phyloP scores from a whole-genome alignment of 1,140 invertebrate genomes.

The Pseudomyrmex flavicornis region DNA sequence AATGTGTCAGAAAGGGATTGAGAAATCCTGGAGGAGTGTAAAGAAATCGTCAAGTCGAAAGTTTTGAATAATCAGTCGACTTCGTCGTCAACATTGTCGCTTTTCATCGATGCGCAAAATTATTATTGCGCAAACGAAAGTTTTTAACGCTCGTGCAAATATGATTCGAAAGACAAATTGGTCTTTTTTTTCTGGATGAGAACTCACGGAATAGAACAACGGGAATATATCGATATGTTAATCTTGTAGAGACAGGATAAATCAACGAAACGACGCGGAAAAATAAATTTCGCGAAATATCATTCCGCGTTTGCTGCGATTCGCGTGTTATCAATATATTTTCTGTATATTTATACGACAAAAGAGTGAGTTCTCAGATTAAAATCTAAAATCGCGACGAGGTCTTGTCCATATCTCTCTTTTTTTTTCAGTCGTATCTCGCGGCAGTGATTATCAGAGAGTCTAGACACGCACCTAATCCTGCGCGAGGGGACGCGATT shows the following conservation, averaged over 20 bases:
- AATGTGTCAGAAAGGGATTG: background rate
- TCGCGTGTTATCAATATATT: background rate
- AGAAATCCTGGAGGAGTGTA: slow-evolving; percentile 18
- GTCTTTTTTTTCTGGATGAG: background rate
- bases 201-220: background rate
- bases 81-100: background rate
- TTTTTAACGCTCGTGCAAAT: slow-evolving; percentile 69
- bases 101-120: slow-evolving; percentile 56
- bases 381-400: slow-evolving; percentile 6
- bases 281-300: slow-evolving; percentile 10
- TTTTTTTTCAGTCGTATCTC: slow-evolving; percentile 20
- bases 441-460: slow-evolving; percentile 39
- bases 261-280: background rate
- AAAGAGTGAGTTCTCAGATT: background rate
- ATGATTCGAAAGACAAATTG: slow-evolving; percentile 51
- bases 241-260: background rate
- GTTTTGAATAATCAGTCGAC: slow-evolving; percentile 33
- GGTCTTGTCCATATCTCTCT: background rate
- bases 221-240: background rate
- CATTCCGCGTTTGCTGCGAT: background rate
- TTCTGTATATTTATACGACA: background rate
- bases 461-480: slow-evolving; percentile 58
- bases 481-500: slow-evolving; percentile 50
- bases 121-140: slow-evolving; percentile 69
- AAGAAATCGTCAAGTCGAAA: slow-evolving; percentile 45